Base-by-base conservation (phyloP, 2,888 invertebrate species). In the Lissonota sp. region DNA sequence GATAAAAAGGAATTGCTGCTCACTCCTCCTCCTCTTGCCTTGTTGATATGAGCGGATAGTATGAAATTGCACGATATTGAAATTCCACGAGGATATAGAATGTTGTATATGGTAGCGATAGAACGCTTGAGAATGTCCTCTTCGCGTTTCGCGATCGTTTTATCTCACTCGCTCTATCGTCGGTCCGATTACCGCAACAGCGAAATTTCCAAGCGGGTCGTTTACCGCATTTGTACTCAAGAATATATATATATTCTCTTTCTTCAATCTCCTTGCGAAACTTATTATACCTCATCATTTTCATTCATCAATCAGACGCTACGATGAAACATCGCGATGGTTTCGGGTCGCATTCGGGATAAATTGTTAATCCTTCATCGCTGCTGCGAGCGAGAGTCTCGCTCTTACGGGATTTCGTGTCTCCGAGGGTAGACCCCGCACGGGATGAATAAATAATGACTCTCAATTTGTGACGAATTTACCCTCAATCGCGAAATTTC, bases 31-130 rank as follows among this genome's bases (percentile, higher is more conserved):
- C 26, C 26, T 26, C 26, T 26, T 26, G 26, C 42, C n/a, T 46
- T 46, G 77, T 73, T 73, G 57, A 74, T 74, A 74, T 39, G 69
- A 79, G 70, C 46, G 16, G 40, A 44, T 10, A 57, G 72, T 69
- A 69, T 53, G 79, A 74, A 79, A 79, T 74, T 74, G 69, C 64
- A 44, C 74, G 64, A 74, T 79, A 79, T 79, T 79, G 79, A 74
- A 79, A 79, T 79, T 79, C 79, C 79, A 70, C 44, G 74, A 66
- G 73, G 67, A 69, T 70, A 79, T 74, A 79, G 74, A 70, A 69
- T 74, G 79, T 70, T 70, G 79, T 79, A 70, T 70, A 70, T 57
- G 79, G 57, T 44, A 66, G 39, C 8, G 39, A 26, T 46, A 12
- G 63, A 73, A 73, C 69, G 78, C 69, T 73, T 12, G 73, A 69